Evolutionary conservation across 2,113 vertebrate species (phyloP), one percentile per base, ranked within the genome.

Genomic region (Condylura cristata): DNA sequence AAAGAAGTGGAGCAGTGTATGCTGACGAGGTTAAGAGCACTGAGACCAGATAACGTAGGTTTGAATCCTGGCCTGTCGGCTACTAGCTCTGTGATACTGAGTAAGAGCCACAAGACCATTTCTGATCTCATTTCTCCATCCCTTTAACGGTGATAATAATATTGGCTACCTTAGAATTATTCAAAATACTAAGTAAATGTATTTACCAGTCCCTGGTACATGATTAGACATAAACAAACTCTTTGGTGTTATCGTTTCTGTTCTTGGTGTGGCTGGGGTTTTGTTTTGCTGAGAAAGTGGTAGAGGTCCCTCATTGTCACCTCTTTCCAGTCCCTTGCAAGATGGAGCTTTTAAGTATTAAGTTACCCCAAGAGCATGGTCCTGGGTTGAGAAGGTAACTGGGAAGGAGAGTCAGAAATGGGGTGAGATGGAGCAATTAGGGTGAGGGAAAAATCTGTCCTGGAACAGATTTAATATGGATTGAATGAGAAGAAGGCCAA

Each of bases 1-100:
- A 34, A 26, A 51, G 28, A 32, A 34, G 0, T 8, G 2, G 48
- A 72, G 12, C 9, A 3, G 3, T 12, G 0, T 37, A 12, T 63
- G 3, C 48, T 71, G 13, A 37, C 68, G 74, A 12, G 17, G 9
- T 48, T 39, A 61, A n/a, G 32, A 46, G 7, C 22, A 56, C 28
- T 5, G 13, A 16, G 13, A n/a, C 65, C 41, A 70, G 22, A 8
- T 39, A n/a, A 18, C 53, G 17, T 82, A 46, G 13, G 1, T 68
- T 79, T 41, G 3, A 56, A 51, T 61, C 71, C 9, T 68, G n/a
- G 30, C 24, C 79, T 10, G 1, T 63, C 9, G 3, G 22, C 30
- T 61, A 32, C 7, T 71, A 76, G 41, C 32, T 76, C 10, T 30
- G 24, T 83, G n/a, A 26, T 20, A 56, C 0, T n/a, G 39, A 10